Percentiles rank a stretch among this genome's conserved stretches.
Evolutionary conservation across 2,113 vertebrate genomes (phyloP).

Genomic region (Campylomormyrus numenius): DNA sequence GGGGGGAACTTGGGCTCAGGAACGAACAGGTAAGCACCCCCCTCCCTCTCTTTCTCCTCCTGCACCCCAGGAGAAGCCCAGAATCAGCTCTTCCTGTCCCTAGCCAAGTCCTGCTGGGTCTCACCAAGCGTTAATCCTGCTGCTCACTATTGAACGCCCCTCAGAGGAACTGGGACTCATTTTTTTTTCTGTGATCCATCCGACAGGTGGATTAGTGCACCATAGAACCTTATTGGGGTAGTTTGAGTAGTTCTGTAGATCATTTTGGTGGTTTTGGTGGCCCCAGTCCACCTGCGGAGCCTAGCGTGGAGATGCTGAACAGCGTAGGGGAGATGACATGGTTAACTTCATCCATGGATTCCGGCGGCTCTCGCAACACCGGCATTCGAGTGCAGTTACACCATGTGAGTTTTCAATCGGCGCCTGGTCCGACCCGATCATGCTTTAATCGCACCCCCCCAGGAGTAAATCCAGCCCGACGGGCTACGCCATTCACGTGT

Average conservation of each 20-base stretch:
- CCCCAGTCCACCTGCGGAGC: neutral
- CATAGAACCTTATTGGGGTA: neutral
- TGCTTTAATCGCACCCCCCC: neutral
- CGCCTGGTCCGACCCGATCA: neutral
- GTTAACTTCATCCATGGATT: neutral
- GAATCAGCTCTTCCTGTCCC: neutral
- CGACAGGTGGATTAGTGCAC: neutral
- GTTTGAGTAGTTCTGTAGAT: neutral
- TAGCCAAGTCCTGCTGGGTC: neutral
- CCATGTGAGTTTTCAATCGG: neutral
- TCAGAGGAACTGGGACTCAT: neutral
- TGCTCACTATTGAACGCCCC: neutral
- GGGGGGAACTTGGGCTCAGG: slow-evolving; percentile 35
- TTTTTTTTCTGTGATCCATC: neutral
- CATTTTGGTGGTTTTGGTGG: neutral
- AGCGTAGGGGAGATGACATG: neutral
- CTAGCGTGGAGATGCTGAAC: neutral
- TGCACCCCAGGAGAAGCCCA: neutral
- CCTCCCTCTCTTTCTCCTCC: neutral
- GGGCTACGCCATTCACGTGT: neutral
- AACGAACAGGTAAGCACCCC: slow-evolving; percentile 48
- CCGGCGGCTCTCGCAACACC: neutral
- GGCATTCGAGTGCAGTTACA: neutral
- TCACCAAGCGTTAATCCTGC: neutral
- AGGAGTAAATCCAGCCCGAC: neutral